A percentile compares a stretch with the other conserved stretches of the same genome.
Conservation (phyloP, 2,888 invertebrate species). For the Melanargia galathea region DNA sequence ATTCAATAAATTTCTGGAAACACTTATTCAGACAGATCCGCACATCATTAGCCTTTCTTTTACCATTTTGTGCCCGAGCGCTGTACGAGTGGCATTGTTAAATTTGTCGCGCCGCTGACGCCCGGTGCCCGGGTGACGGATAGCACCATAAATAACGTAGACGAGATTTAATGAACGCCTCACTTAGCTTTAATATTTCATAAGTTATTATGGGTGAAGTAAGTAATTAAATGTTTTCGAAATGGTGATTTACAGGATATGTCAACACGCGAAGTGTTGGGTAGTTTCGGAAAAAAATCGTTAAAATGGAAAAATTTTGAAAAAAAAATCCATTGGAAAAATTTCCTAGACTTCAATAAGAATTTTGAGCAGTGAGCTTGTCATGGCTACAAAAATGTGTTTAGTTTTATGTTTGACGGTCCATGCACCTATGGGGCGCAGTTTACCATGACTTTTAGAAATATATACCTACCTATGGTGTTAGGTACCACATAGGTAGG, state of each 20-base stretch:
- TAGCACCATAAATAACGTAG: constrained; percentile 69
- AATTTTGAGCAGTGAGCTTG: too few species aligned
- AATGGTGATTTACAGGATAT: constrained; percentile 2
- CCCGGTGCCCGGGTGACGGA: constrained; percentile 64
- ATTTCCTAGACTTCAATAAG: too few species aligned
- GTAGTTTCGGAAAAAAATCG: neutral
- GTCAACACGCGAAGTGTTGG: neutral
- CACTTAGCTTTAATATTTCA: constrained; percentile 24
- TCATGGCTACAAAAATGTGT: too few species aligned
- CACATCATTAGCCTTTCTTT: constrained; percentile 68
- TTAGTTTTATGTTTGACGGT: too few species aligned
- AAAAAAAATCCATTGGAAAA: too few species aligned
- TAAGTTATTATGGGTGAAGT: constrained; percentile 14
- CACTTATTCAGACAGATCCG: constrained; percentile 72
- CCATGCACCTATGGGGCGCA: too few species aligned
- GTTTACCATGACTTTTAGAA: too few species aligned
- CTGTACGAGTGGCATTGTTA: constrained; percentile 65
- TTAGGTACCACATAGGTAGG: too few species aligned
- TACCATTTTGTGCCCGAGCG: constrained; percentile 50
- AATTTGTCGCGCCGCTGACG: constrained; percentile 70
- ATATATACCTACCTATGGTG: too few species aligned
- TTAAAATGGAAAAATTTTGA: too few species aligned
- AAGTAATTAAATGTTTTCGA: constrained; percentile 13
- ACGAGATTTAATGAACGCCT: constrained; percentile 52
- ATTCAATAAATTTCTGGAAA: constrained; percentile 65